A percentile compares a stretch with the other conserved stretches of the same genome.
These are phyloP conservation scores for Scolopax rusticola DNA, from an alignment of 2,797 vertebrate genomes.

Conservation along the genomic window DNA sequence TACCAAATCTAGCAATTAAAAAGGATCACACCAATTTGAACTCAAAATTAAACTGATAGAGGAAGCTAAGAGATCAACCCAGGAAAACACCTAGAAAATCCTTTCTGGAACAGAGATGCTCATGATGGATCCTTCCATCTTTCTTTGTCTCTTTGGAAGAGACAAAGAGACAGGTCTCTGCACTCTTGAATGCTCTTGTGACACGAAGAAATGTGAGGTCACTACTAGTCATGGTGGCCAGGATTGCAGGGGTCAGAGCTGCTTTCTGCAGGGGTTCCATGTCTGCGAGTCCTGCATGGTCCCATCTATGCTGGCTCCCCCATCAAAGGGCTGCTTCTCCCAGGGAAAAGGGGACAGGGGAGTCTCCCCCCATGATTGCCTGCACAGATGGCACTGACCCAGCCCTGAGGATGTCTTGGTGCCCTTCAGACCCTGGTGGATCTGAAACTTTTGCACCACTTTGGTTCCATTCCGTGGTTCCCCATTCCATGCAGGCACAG, in stretches of 20 bases:
- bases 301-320: neutral
- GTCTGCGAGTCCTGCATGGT: too few species aligned
- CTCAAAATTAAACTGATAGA: neutral
- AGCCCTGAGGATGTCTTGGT: neutral
- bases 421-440: neutral
- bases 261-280: too few species aligned
- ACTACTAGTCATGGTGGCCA: too few species aligned
- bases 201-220: too few species aligned
- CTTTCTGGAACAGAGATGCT: neutral
- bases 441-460: too few species aligned
- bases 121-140: neutral
- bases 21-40: neutral
- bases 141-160: too few species aligned
- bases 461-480: too few species aligned
- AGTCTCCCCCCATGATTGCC: neutral
- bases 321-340: fast-evolving
- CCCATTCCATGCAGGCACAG: too few species aligned
- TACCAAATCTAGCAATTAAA: neutral
- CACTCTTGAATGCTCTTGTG: too few species aligned
- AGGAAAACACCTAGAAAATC: neutral
- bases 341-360: fast-evolving
- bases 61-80: neutral
- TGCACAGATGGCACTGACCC: neutral
- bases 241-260: too few species aligned
- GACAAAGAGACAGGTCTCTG: too few species aligned